Conservation (phyloP, 1,140 invertebrate genomes). For the Calephelis nemesis region DNA sequence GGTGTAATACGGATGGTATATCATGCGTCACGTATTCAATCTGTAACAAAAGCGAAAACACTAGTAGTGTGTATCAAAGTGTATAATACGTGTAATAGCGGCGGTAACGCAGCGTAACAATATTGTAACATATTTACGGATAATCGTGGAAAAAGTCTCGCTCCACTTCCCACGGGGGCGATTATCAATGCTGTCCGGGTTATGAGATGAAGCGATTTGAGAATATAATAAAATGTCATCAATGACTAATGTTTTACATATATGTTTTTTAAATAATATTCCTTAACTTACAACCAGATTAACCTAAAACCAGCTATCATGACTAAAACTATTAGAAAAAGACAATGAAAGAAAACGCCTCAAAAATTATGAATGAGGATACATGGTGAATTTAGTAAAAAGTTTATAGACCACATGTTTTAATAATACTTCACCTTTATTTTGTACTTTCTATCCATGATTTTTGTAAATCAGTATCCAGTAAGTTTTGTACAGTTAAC, state of each 20-base stretch:
- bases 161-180: conserved; percentile 60
- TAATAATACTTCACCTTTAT: too few species aligned
- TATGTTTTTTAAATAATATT: too few species aligned
- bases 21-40: neutral
- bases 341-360: too few species aligned
- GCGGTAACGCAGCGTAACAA: conserved; percentile 24
- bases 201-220: conserved; percentile 32
- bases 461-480: too few species aligned
- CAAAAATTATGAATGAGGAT: too few species aligned
- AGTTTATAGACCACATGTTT: too few species aligned
- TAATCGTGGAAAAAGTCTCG: conserved; percentile 48
- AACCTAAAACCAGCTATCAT: too few species aligned
- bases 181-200: conserved; percentile 20
- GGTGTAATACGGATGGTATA: neutral
- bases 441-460: too few species aligned
- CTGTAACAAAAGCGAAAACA: conserved; percentile 10
- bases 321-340: neutral
- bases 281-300: too few species aligned
- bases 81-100: neutral
- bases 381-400: too few species aligned
- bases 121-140: conserved; percentile 30
- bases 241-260: too few species aligned
- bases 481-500: too few species aligned
- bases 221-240: neutral
- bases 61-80: conserved; percentile 1